Evolutionary conservation across 1,140 invertebrate genomes (phyloP).

Genomic region (Stenopsyche tienmushanensis): DNA sequence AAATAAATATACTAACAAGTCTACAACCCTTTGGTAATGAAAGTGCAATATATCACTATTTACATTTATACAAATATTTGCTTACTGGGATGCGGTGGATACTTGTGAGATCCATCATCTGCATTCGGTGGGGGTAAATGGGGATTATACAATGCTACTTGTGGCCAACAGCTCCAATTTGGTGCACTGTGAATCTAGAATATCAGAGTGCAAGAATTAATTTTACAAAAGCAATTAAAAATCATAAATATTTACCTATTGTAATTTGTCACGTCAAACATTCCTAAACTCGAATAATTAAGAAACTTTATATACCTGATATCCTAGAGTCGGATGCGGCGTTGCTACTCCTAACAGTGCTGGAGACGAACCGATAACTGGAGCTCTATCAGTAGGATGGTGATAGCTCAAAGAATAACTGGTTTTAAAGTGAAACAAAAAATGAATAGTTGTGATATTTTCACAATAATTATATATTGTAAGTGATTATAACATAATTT

Average conservation of each 20-base stretch:
- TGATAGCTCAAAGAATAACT: slow-evolving; percentile 2
- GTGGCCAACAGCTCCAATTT: slow-evolving; percentile 32
- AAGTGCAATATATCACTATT: too few relatives aligned
- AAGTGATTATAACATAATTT: background rate
- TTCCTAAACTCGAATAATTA: background rate
- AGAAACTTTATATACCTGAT: slow-evolving; percentile 5
- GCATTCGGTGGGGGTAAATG: slow-evolving; percentile 12
- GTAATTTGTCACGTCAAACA: background rate
- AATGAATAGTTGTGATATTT: background rate
- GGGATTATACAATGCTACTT: slow-evolving; percentile 6
- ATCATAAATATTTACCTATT: too few relatives aligned
- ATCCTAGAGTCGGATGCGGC: slow-evolving; percentile 12
- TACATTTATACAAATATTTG: slow-evolving; percentile 6
- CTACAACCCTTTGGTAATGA: too few relatives aligned
- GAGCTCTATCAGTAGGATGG: slow-evolving; percentile 4
- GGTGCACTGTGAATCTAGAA: slow-evolving; percentile 18
- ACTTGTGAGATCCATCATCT: slow-evolving; percentile 17
- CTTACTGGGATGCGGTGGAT: slow-evolving; percentile 19
- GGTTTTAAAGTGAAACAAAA: background rate
- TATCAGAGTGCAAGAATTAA: too few relatives aligned
- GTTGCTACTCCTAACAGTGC: background rate
- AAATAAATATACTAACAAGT: background rate
- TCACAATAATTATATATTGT: background rate
- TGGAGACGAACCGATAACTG: slow-evolving; percentile 1
- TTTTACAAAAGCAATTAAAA: too few relatives aligned